Evolutionary conservation across 2,888 invertebrate species (phyloP).

Genomic region (Lomographa bimaculata): DNA sequence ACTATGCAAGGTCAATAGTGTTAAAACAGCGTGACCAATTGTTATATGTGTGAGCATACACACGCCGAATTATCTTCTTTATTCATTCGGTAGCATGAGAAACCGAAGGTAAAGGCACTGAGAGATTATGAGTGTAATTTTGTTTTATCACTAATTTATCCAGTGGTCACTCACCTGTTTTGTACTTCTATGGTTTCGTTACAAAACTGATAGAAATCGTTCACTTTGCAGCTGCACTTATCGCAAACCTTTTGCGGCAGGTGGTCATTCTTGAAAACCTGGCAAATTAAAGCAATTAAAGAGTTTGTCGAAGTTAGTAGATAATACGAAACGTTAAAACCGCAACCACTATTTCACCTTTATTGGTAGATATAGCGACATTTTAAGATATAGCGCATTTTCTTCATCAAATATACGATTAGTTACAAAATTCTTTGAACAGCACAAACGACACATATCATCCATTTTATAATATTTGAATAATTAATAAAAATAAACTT

Average conservation of each 20-base stretch:
- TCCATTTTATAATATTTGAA: conserved; percentile 61
- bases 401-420: conserved; percentile 88
- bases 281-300: conserved; percentile 38
- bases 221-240: conserved; percentile 88
- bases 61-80: too few relatives aligned
- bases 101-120: conserved; percentile 1
- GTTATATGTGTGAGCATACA: neutral
- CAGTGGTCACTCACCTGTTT: conserved; percentile 78
- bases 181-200: conserved; percentile 87
- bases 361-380: conserved; percentile 88
- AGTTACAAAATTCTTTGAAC: conserved; percentile 81
- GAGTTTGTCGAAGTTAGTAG: too few relatives aligned
- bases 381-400: conserved; percentile 87
- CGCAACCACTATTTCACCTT: conserved; percentile 78
- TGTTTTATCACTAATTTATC: too few relatives aligned
- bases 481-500: conserved; percentile 14
- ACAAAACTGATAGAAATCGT: conserved; percentile 88
- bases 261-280: conserved; percentile 87
- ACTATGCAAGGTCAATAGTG: conserved; percentile 13
- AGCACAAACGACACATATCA: conserved; percentile 73
- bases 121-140: too few relatives aligned
- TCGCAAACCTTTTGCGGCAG: conserved; percentile 89
- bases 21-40: conserved; percentile 8
- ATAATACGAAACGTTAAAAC: conserved; percentile 12
- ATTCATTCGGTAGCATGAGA: neutral